Conservation (phyloP, 2,888 invertebrate species). For the Dusona sp. region DNA sequence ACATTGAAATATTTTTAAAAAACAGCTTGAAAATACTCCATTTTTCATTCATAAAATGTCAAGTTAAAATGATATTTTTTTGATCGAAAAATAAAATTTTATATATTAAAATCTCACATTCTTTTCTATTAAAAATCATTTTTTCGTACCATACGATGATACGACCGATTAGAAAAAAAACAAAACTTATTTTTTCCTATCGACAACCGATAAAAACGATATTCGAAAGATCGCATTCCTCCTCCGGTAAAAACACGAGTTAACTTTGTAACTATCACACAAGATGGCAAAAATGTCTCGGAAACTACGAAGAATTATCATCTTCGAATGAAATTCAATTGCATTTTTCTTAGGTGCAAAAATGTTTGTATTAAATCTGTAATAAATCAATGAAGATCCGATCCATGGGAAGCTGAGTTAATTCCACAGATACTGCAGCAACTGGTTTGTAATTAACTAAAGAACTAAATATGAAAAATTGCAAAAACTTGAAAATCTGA, state of each 20-base stretch:
- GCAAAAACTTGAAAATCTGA: no score
- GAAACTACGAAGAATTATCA: not conserved
- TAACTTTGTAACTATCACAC: not conserved
- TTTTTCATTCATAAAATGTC: not conserved
- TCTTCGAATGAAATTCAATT: not conserved
- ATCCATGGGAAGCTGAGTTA: not conserved
- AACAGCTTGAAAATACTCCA: not conserved
- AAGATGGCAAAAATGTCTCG: not conserved
- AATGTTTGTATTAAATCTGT: not conserved
- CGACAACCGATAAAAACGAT: not conserved
- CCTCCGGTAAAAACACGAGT: not conserved
- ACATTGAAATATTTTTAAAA: not conserved
- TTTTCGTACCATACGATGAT: not conserved
- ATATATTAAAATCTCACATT: not conserved
- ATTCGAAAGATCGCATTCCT: not conserved
- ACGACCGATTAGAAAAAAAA: not conserved
- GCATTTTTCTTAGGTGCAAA: not conserved
- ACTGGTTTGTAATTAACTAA: not conserved
- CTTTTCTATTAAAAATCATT: not conserved
- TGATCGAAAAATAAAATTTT: not conserved
- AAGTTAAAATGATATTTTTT: not conserved
- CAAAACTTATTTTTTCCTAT: not conserved
- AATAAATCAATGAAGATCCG: not conserved
- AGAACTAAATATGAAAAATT: not conserved
- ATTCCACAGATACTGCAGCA: not conserved